phyloP scores from a whole-genome alignment of 2,797 vertebrate genomes.

The Australoheros facetus region DNA sequence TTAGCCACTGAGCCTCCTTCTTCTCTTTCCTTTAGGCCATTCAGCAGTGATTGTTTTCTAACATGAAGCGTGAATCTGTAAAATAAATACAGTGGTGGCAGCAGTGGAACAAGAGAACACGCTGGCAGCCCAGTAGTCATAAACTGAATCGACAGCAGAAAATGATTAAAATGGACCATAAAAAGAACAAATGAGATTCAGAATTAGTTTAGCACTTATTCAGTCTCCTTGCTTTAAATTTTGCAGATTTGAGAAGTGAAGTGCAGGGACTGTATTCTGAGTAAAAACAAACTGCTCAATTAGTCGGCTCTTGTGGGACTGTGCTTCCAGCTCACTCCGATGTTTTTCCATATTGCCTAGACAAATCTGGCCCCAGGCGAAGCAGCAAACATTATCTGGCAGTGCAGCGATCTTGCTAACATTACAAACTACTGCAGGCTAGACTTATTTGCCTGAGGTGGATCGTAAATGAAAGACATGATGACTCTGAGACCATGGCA shows the following conservation, averaged over 20 bases:
- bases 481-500: constrained; percentile 68
- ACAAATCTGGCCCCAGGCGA: constrained; percentile 60
- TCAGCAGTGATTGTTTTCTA: background rate
- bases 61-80: background rate
- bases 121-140: constrained; percentile 21
- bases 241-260: constrained; percentile 15
- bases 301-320: constrained; percentile 35
- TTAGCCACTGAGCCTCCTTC: too few species aligned
- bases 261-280: constrained; percentile 21
- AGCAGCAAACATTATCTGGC: constrained; percentile 56
- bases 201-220: constrained; percentile 14
- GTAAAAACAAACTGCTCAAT: constrained; percentile 53
- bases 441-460: constrained; percentile 44
- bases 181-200: constrained; percentile 18
- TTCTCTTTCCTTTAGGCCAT: too few species aligned
- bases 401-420: constrained; percentile 33
- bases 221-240: constrained; percentile 14
- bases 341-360: constrained; percentile 62
- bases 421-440: constrained; percentile 56
- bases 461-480: constrained; percentile 44
- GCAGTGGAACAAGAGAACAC: constrained; percentile 15
- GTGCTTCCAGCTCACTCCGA: constrained; percentile 37
- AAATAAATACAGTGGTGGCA: background rate
- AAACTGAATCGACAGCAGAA: background rate
- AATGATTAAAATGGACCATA: background rate